These are phyloP conservation scores for Lepeophtheirus nordmannii DNA, from an alignment of 2,888 invertebrate genomes.

Conservation along the genomic window DNA sequence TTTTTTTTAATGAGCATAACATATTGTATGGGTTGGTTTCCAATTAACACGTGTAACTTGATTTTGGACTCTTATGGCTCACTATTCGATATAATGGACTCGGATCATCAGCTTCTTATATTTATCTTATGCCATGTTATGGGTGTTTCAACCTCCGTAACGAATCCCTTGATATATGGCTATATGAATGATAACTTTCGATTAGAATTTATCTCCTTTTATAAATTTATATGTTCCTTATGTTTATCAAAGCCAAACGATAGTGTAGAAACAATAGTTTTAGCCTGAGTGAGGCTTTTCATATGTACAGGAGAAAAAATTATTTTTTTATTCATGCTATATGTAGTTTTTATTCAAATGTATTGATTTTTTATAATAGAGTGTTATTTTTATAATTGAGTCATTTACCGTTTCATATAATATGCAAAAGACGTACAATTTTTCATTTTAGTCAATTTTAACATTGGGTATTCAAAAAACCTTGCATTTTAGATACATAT, in stretches of 20 bases:
- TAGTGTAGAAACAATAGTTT: not conserved
- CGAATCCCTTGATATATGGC: not conserved
- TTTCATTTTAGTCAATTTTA: too few relatives aligned
- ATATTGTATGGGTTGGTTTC: not conserved
- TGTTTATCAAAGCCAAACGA: not conserved
- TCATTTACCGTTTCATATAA: too few relatives aligned
- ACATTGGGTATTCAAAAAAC: too few relatives aligned
- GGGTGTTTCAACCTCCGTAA: not conserved
- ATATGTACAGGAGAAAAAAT: not conserved
- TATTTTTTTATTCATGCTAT: too few relatives aligned
- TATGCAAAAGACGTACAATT: too few relatives aligned
- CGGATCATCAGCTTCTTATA: not conserved
- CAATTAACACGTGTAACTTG: not conserved
- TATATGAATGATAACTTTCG: constrained; percentile 4
- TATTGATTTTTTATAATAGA: too few relatives aligned
- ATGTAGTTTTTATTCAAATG: too few relatives aligned
- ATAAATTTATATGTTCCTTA: not conserved
- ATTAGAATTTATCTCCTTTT: not conserved
- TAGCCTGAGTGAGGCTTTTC: not conserved
- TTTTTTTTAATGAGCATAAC: not conserved
- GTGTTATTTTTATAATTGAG: too few relatives aligned
- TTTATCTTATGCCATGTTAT: not conserved
- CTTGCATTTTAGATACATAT: too few relatives aligned
- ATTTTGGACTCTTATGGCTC: not conserved
- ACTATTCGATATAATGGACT: not conserved